Evolutionary conservation across 1,140 invertebrate genomes (phyloP), one percentile per base, ranked within the genome.

Genomic region (Tetragnatha versicolor): DNA sequence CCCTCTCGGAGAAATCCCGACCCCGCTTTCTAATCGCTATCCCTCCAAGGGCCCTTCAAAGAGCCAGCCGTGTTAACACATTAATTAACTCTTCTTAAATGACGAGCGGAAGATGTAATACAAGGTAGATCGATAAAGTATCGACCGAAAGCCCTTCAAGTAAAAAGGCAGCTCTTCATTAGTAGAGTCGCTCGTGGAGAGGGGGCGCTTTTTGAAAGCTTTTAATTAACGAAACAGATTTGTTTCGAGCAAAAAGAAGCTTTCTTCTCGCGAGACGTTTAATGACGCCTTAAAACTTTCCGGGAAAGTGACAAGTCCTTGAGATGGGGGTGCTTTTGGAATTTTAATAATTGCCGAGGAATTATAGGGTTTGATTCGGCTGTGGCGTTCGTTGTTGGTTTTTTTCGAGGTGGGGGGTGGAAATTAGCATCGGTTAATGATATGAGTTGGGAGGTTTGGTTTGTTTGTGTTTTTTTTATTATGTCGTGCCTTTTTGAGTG

Each of bases 191-290:
- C 27, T 31, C 47, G 42, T 20, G 27, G 58, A 37, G 27, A 6
- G 37, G 73, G 66, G 66, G 73, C 73, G 55, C 61, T 77, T 66
- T 77, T 77, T 77, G 73, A 77, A 77, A 77, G 73, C 73, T 77
- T 77, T 77, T 77, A 77, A 77, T 77, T 77, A 77, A 77, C 42
- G 58, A 39, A 66, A 65, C 60, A 25, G 60, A 77, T 77, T 77
- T 77, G 73, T 77, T 77, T 65, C 29, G n/a, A n/a, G n/a, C n/a
- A n/a, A n/a, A n/a, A n/a, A n/a, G n/a, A n/a, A 12, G 25, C 27
- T 20, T 1, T n/a, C 9, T 5, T 10, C 20, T 17, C 9, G 51
- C 14, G n/a, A 25, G 2, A 12, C 12, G 17, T 12, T 29, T 58
- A 31, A 58, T 58, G 29, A 35, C 29, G 14, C 55, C 17, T n/a